Conservation (phyloP, 1,140 invertebrate genomes). For the Palaemon carinicauda region DNA sequence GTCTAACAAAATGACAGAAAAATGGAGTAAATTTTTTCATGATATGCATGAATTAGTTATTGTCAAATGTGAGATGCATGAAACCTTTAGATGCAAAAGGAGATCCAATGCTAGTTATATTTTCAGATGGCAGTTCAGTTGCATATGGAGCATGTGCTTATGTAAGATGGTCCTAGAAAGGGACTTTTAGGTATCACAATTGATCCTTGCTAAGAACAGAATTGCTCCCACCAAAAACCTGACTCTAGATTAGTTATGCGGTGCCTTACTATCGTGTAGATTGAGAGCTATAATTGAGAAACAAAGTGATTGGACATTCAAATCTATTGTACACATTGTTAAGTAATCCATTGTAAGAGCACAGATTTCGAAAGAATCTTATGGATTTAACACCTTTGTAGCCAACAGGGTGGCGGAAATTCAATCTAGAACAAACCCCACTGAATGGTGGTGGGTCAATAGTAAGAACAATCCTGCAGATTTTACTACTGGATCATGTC, state of each 20-base stretch:
- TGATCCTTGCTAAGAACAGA: neutral
- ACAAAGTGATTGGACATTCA: neutral
- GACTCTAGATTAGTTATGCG: conserved; percentile 18
- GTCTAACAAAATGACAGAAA: neutral
- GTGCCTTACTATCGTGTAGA: neutral
- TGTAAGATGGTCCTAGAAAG: neutral
- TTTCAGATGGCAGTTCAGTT: no score
- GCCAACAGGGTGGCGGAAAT: neutral
- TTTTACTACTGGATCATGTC: neutral
- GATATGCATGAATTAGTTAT: conserved; percentile 2
- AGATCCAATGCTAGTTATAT: no score
- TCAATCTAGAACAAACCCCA: no score
- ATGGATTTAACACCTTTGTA: conserved; percentile 15
- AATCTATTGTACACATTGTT: neutral
- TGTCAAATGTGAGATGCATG: neutral
- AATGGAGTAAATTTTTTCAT: conserved; percentile 5
- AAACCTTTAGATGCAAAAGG: conserved; percentile 11
- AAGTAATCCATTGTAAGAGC: neutral
- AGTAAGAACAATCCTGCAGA: neutral
- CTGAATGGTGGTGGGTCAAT: no score
- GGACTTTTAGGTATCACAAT: neutral
- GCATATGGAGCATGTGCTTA: neutral
- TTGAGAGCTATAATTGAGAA: neutral
- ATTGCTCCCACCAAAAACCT: conserved; percentile 16
- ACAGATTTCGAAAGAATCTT: conserved; percentile 31